A percentile compares a stretch with the other conserved stretches of the same genome.
Conservation (phyloP, 2,113 vertebrate species). For the Centropristis striata region DNA sequence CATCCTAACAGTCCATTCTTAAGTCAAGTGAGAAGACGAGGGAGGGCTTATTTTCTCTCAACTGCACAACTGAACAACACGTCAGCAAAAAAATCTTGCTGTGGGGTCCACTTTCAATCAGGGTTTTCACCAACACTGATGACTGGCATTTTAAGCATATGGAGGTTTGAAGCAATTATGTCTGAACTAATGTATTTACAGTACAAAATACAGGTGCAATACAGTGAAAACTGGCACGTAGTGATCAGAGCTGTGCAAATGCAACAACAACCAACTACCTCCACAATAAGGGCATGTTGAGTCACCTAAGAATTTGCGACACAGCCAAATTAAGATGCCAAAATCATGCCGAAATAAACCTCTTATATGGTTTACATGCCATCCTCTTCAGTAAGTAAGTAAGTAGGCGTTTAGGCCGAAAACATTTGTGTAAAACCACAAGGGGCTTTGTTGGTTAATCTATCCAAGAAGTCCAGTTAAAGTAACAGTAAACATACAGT, state of each 20-base stretch:
- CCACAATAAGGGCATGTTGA: background rate
- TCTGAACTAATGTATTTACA: background rate
- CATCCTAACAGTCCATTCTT: background rate
- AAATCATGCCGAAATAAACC: background rate
- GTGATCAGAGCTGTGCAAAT: background rate
- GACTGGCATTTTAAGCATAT: constrained; percentile 2
- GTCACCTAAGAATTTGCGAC: background rate
- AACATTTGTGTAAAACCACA: background rate
- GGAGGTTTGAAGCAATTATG: background rate
- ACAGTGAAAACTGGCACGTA: background rate
- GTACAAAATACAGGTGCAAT: background rate
- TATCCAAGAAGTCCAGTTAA: background rate
- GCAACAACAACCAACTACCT: background rate
- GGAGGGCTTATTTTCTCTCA: background rate
- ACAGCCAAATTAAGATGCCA: background rate
- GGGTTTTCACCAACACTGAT: background rate
- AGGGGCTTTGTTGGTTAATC: background rate
- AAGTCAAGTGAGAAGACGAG: background rate
- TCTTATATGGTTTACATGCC: background rate
- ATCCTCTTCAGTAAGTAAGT: background rate
- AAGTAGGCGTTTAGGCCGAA: too few species aligned
- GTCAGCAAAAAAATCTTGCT: background rate
- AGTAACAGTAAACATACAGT: background rate
- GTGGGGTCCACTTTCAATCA: background rate
- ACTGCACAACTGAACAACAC: background rate